phyloP scores from a whole-genome alignment of 2,888 invertebrate species.

The Torymus tubicola region DNA sequence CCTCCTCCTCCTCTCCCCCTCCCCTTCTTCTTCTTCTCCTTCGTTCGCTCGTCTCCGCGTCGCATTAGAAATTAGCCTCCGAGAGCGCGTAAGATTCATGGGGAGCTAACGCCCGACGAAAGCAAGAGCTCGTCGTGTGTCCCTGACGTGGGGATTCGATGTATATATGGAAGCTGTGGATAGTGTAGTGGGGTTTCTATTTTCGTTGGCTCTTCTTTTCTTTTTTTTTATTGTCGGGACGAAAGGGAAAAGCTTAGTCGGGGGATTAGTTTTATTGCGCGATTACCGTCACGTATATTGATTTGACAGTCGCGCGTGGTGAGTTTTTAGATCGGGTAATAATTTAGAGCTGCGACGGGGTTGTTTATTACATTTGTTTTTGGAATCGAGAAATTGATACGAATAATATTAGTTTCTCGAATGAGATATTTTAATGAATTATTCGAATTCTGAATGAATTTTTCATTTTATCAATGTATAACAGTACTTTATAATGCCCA shows the following conservation, averaged over 20 bases:
- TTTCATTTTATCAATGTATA: too few relatives aligned
- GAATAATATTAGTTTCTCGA: too few relatives aligned
- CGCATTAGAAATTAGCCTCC: conserved; percentile 52
- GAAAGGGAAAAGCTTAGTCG: conserved; percentile 1
- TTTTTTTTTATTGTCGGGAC: background rate
- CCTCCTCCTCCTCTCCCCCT: background rate
- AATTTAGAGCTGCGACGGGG: background rate
- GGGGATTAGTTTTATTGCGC: background rate
- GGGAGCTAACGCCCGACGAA: conserved; percentile 26
- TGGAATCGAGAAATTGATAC: too few relatives aligned
- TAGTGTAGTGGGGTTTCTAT: conserved; percentile 4
- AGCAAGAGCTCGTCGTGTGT: background rate
- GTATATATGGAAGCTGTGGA: too few relatives aligned
- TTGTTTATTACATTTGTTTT: too few relatives aligned
- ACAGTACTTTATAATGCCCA: too few relatives aligned
- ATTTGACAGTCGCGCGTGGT: background rate
- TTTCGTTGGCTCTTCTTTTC: background rate
- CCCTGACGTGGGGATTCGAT: too few relatives aligned
- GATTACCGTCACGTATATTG: background rate
- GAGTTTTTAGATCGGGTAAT: background rate
- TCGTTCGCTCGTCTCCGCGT: background rate
- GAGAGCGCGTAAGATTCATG: conserved; percentile 42
- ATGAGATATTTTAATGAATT: too few relatives aligned
- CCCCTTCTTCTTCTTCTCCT: conserved; percentile 12
- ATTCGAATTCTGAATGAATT: too few relatives aligned